phyloP scores from a whole-genome alignment of 1,140 invertebrate genomes.

The Pseudomyrmex pallidus region DNA sequence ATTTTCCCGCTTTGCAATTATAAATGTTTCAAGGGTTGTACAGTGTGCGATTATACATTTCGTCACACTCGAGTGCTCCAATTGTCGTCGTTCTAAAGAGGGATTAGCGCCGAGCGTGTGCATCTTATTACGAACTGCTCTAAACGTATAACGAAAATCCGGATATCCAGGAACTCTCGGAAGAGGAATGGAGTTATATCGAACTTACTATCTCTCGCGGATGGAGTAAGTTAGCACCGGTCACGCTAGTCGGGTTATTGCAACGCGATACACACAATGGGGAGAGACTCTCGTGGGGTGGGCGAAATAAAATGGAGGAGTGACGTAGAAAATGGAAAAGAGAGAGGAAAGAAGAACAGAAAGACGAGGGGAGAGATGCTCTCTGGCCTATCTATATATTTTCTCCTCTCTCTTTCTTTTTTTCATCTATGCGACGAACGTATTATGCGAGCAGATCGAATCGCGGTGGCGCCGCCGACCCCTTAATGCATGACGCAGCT shows the following conservation, averaged over 20 bases:
- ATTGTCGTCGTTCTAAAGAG: slow-evolving; percentile 34
- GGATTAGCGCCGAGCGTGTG: slow-evolving; percentile 42
- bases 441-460: slow-evolving; percentile 73
- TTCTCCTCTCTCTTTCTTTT: slow-evolving; percentile 54
- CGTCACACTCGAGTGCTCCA: slow-evolving; percentile 21
- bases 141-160: slow-evolving; percentile 42
- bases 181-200: slow-evolving; percentile 49
- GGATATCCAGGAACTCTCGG: slow-evolving; percentile 6
- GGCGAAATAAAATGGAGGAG: slow-evolving; percentile 33
- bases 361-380: not conserved
- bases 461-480: slow-evolving; percentile 51
- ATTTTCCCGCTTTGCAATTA: slow-evolving; percentile 6
- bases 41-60: not conserved
- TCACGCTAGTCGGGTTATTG: slow-evolving; percentile 59
- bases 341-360: slow-evolving; percentile 13
- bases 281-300: not conserved
- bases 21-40: slow-evolving; percentile 24
- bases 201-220: slow-evolving; percentile 36
- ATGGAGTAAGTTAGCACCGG: slow-evolving; percentile 12
- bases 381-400: slow-evolving; percentile 26
- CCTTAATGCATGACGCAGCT: slow-evolving; percentile 74
- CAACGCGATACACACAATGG: slow-evolving; percentile 27
- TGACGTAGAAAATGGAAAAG: slow-evolving; percentile 23
- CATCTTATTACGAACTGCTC: slow-evolving; percentile 43
- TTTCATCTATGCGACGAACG: slow-evolving; percentile 61